Base-by-base conservation (phyloP, 1,140 invertebrate species). In the Rhynchophorus ferrugineus region DNA sequence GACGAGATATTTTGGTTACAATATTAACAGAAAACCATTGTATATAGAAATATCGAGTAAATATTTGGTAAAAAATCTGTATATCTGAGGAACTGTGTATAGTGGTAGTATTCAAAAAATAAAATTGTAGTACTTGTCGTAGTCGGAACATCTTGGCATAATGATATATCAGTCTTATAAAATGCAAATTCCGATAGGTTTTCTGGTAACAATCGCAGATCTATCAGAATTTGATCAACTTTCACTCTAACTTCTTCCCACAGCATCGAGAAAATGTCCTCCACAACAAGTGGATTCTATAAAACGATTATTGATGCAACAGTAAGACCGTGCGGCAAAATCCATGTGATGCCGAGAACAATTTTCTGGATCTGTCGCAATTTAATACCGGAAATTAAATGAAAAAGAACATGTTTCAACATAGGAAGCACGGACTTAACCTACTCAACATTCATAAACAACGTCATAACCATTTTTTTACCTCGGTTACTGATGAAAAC, bases 21-120 rank as follows among this genome's bases (percentile, higher is more conserved):
- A n/a, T 42, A 45, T 9, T 58, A 43, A 49, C 21, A 44, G 59
- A 60, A 64, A 66, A 56, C 58, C 54, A 39, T 58, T 64, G 64
- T 67, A 62, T 66, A 63, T 66, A 63, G 56, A 58, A 47, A 61
- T 58, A 57, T 66, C 58, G 54, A 60, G 55, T 62, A 63, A 56
- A 64, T 64, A 66, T 66, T 62, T 63, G 63, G 61, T 67, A 62
- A 68, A 64, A 67, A 68, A 65, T 66, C 61, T 68, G 64, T 68
- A 68, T 67, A 68, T 64, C 19, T 61, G 57, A 68, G 66, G 66
- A 68, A 68, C 66, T 68, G 65, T 67, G 45, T 57, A 60, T 59
- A 59, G 60, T 57, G 60, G 56, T 65, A 59, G 48, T 54, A 52
- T 20, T 60, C 24, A 59, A 58, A 63, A 61, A 64, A 64, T 65